These are phyloP conservation scores for Lineus longissimus DNA, from an alignment of 1,140 invertebrate species.

Conservation along the genomic window DNA sequence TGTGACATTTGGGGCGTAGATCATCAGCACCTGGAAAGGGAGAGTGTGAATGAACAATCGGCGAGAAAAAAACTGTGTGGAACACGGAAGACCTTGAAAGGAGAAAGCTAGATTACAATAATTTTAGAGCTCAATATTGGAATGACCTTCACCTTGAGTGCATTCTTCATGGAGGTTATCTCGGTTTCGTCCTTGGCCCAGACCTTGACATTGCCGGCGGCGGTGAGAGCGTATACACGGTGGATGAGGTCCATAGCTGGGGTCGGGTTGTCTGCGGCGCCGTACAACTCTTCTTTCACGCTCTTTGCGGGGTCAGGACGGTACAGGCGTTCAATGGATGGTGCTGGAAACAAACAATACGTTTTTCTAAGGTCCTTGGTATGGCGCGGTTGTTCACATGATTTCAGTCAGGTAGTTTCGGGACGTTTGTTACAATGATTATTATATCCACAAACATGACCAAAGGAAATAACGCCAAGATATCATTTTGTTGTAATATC, in stretches of 20 bases:
- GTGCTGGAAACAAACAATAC: constrained; percentile 12
- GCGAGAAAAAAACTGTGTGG: too few species aligned
- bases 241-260: constrained; percentile 24
- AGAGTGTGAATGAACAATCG: too few species aligned
- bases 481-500: too few species aligned
- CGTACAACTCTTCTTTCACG: constrained; percentile 27
- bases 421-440: neutral
- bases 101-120: too few species aligned
- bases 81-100: too few species aligned
- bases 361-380: neutral
- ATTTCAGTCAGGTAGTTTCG: too few species aligned
- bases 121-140: too few species aligned
- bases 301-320: constrained; percentile 27
- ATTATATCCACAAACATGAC: neutral
- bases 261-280: constrained; percentile 29
- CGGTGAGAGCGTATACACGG: constrained; percentile 25
- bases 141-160: constrained; percentile 20
- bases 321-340: constrained; percentile 20
- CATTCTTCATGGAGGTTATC: constrained; percentile 20
- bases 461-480: too few species aligned
- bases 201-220: constrained; percentile 24
- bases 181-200: constrained; percentile 32
- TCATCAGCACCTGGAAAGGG: constrained; percentile 22
- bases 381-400: too few species aligned
- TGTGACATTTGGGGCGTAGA: constrained; percentile 32